A percentile compares a stretch with the other conserved stretches of the same genome.
Evolutionary conservation across 1,140 invertebrate species (phyloP).

Genomic region (Drosophila sechellia): DNA sequence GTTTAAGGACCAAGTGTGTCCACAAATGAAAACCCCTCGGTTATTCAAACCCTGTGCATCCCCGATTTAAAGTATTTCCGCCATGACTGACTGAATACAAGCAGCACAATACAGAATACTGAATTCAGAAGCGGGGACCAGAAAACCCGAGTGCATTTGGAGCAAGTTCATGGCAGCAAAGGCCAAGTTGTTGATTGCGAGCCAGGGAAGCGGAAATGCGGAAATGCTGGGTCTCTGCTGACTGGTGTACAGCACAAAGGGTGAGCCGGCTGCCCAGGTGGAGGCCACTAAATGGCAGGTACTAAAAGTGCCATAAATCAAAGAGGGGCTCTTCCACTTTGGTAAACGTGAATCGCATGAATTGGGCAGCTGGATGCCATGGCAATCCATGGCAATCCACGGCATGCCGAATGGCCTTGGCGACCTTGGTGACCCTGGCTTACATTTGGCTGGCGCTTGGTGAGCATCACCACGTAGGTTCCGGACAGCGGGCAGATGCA

Average conservation of each 20-base stretch:
- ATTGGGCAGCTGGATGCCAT: slow-evolving; percentile 31
- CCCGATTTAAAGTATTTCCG: slow-evolving; percentile 25
- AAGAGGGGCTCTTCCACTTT: slow-evolving; percentile 51
- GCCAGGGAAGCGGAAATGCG: slow-evolving; percentile 44
- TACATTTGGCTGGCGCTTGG: slow-evolving; percentile 86
- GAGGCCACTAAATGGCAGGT: slow-evolving; percentile 40
- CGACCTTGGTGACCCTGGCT: slow-evolving; percentile 63
- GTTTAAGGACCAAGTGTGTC: not conserved
- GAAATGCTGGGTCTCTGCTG: not conserved
- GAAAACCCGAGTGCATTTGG: slow-evolving; percentile 31
- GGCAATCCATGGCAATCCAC: not conserved
- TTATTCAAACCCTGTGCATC: slow-evolving; percentile 13
- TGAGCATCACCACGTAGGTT: slow-evolving; percentile 87
- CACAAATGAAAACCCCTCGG: slow-evolving; percentile 2
- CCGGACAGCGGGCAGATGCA: slow-evolving; percentile 87
- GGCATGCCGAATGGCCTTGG: slow-evolving; percentile 23
- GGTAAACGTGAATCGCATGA: slow-evolving; percentile 55
- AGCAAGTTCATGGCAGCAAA: slow-evolving; percentile 45
- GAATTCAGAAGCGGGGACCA: slow-evolving; percentile 14
- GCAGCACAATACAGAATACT: slow-evolving; percentile 21
- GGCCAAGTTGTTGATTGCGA: slow-evolving; percentile 43
- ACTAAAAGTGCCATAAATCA: slow-evolving; percentile 57
- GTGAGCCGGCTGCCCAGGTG: slow-evolving; percentile 22
- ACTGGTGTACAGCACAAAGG: slow-evolving; percentile 11
- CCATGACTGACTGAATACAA: slow-evolving; percentile 5